Base-by-base conservation (phyloP, 2,113 vertebrate species). In the Coptodon bakossiorum region DNA sequence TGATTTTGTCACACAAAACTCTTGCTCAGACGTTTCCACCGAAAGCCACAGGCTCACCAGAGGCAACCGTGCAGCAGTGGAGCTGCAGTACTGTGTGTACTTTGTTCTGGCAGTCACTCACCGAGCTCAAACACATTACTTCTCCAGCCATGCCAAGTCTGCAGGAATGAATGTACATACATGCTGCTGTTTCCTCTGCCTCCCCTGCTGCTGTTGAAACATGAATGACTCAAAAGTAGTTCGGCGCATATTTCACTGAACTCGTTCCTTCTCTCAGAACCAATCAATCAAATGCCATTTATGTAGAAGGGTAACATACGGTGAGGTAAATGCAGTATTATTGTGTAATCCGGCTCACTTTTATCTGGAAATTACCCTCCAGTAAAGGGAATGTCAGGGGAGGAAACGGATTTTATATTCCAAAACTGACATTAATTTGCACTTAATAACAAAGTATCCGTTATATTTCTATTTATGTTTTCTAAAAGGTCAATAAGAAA, bases 111-210 rank as follows among this genome's bases (percentile, higher is more conserved):
- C 91, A 90, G 90, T 93, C 93, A 82, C 82, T 92, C 86, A 61
- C 31, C 48, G 84, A 92, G 91, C 82, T 90, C 61, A 90, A 94
- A 83, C 91, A 91, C 90, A 95, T 95, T 95, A 94, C 92, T 95
- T 91, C 88, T 95, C 86, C 79, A 82, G 80, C 66, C 34, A 81
- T 87, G 92, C 94, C 85, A 90, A 91, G 88, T 88, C 87, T 5
- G 22, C 89, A 90, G 89, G 94, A 95, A 96, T 95, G 92, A 96
- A 95, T 95, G 94, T 94, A 89, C 91, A 88, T 94, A 92, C 94
- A 94, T 94, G 94, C 92, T 91, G 88, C 92, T 84, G 89, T 91
- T 95, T 93, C 93, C 94, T 92, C 89, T 50, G 16, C 91, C 84
- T 57, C 90, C 88, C 87, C 81, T 38, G 84, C 80, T 53, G 78